phyloP scores from a whole-genome alignment of 2,113 vertebrate genomes.

The Arenaria interpres region DNA sequence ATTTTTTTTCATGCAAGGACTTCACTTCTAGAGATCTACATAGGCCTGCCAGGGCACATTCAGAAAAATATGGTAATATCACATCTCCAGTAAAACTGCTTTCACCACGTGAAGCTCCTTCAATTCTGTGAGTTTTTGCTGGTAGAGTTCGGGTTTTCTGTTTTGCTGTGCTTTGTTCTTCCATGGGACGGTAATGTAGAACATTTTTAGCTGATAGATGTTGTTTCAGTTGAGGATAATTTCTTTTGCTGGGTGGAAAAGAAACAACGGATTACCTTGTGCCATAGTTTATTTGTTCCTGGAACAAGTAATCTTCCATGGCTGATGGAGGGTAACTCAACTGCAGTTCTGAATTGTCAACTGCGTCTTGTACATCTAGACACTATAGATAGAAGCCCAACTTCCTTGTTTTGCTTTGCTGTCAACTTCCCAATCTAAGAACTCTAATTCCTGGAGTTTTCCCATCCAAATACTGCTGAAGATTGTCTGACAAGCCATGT shows the following conservation, averaged over 20 bases:
- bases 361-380: neutral
- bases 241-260: neutral
- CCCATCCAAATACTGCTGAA: neutral
- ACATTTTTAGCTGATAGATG: neutral
- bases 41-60: neutral
- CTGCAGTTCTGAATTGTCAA: neutral
- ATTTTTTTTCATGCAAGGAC: neutral
- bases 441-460: neutral
- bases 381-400: accelerated
- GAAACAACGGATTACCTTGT: neutral
- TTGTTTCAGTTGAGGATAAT: neutral
- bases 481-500: neutral
- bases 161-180: neutral
- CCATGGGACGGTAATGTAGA: neutral
- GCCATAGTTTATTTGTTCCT: neutral
- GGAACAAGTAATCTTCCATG: neutral
- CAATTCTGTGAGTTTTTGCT: neutral
- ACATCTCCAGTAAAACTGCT: neutral
- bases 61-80: neutral
- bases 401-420: neutral
- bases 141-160: neutral
- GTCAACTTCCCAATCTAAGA: neutral
- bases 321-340: neutral
- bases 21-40: neutral
- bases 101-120: neutral